These are phyloP conservation scores for Megalops cyprinoides DNA, from an alignment of 2,797 vertebrate genomes.

Conservation along the genomic window DNA sequence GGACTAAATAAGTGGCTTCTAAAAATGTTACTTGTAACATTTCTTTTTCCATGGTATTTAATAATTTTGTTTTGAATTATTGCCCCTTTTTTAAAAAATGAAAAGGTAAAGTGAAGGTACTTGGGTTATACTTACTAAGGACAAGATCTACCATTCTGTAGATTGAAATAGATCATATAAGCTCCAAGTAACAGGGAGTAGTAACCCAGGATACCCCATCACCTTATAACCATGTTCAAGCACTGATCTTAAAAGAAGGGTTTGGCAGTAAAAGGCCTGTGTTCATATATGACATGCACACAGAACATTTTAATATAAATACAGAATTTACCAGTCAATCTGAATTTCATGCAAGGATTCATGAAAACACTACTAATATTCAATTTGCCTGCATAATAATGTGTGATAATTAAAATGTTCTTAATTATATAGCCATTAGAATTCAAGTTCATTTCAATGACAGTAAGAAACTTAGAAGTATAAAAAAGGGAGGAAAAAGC, in stretches of 20 bases:
- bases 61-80: conserved; percentile 11
- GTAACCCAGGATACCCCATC: background rate
- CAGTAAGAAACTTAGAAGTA: too few relatives aligned
- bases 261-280: background rate
- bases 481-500: too few relatives aligned
- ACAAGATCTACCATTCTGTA: conserved; percentile 13
- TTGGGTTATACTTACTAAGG: conserved; percentile 12
- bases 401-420: too few relatives aligned
- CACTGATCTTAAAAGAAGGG: background rate
- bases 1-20: background rate
- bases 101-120: background rate
- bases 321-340: too few relatives aligned
- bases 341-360: too few relatives aligned
- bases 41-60: conserved; percentile 1
- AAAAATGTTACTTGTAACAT: conserved; percentile 2
- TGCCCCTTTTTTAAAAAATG: conserved; percentile 1
- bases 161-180: conserved; percentile 1
- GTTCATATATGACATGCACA: background rate
- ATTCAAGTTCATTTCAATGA: too few relatives aligned
- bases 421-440: too few relatives aligned
- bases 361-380: too few relatives aligned
- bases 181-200: background rate
- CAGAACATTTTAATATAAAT: background rate
- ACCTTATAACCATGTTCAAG: background rate
- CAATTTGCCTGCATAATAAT: too few relatives aligned